Base-by-base conservation (phyloP, 2,888 invertebrate genomes). In the Galeopsomyia nigrocyanea region DNA sequence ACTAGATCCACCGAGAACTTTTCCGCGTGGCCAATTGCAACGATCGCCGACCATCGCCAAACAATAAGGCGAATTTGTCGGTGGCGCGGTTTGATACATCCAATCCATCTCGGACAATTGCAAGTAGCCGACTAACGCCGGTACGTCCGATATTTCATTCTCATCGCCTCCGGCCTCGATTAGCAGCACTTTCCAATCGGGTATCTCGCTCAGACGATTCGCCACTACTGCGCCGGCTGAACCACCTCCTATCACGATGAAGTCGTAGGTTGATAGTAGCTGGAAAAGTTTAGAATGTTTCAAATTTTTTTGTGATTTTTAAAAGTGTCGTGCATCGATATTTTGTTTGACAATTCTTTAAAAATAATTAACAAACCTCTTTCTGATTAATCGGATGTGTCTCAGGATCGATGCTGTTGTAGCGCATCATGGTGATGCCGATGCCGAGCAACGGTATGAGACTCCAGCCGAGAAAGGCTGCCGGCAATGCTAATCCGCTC, bases 1-100 rank as follows among this genome's bases (percentile, higher is more conserved):
- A 80, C 95, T 95, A 69, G 93, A 92, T 16, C 97, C 96, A 26
- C 96, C 96, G 22, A 97, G 89, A 19, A 94, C 96, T 86, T 95
- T 96, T 65, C 98, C 98, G 76, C 98, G 89, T 2, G 96, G 95
- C 96, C 95, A 96, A 87, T 95, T 95, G 86, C 95, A 96, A 75
- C 95, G 89, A 84, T 94, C 94, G 0, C 94, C 94, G 77, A 92
- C 91, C 95, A 96, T 95, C 9, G 94, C 95, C 75, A 94, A 90
- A 81, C 96, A 96, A 86, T 95, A 95, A n/a, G 92, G 91, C 60
- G 93, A 91, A 77, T 92, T 91, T 0, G 93, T 92, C 0, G 95
- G 94, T 5, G 94, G 92, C 53, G 88, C 87, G 2, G 96, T 96
- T 87, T 95, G 94, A 87, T 93, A 97, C 87, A 96, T 93, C 97